Evolutionary conservation across 1,140 invertebrate genomes (phyloP).

Genomic region (Holcopasites calliopsidis): DNA sequence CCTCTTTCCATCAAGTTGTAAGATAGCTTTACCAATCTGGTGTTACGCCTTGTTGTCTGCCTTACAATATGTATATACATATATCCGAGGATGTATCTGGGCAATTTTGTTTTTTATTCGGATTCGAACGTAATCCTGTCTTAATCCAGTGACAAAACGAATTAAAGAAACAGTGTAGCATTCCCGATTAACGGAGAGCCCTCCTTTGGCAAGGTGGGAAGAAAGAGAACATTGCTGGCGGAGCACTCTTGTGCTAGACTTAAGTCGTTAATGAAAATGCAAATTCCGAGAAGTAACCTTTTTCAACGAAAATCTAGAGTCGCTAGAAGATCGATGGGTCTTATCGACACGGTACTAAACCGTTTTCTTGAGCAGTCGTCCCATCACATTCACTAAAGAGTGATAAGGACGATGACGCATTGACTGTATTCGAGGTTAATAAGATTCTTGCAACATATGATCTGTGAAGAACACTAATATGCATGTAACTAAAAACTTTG

Average conservation of each 20-base stretch:
- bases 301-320: background rate
- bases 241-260: slow-evolving; percentile 22
- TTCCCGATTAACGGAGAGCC: slow-evolving; percentile 6
- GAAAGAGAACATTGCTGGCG: slow-evolving; percentile 3
- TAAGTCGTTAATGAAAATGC: slow-evolving; percentile 61
- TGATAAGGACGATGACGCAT: too few species aligned
- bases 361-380: too few species aligned
- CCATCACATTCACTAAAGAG: too few species aligned
- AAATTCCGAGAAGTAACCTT: slow-evolving; percentile 50
- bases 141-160: background rate
- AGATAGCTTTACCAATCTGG: background rate
- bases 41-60: background rate
- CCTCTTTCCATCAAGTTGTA: slow-evolving; percentile 37
- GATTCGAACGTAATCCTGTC: background rate
- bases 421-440: too few species aligned
- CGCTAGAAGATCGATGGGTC: slow-evolving; percentile 36
- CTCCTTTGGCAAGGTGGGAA: background rate
- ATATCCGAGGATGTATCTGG: background rate
- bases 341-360: background rate
- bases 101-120: background rate
- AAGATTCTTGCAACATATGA: too few species aligned
- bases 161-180: background rate
- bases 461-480: too few species aligned
- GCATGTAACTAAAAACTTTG: too few species aligned
- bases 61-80: background rate